A percentile compares a stretch with the other conserved stretches of the same genome.
Conservation (phyloP, 2,797 vertebrate genomes). For the Austrolebias charrua region DNA sequence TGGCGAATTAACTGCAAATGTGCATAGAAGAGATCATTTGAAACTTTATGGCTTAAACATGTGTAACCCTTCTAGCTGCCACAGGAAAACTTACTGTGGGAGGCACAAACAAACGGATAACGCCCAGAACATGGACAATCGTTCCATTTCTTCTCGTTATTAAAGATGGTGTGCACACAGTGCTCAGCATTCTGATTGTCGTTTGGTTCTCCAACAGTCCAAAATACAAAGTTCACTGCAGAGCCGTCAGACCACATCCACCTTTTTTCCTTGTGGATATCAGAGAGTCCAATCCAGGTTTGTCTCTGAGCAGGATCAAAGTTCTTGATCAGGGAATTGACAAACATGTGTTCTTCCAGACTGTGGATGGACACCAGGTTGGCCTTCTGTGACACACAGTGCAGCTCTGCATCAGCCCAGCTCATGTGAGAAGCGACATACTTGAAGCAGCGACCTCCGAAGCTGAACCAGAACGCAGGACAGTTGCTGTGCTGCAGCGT, state of each 20-base stretch:
- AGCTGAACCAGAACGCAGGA: slow-evolving; percentile 13
- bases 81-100: no score
- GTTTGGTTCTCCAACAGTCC: background rate
- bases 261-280: no score
- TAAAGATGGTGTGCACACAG: background rate
- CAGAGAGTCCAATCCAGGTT: no score
- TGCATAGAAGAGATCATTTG: no score
- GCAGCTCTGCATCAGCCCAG: slow-evolving; percentile 38
- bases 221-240: background rate
- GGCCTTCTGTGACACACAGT: slow-evolving; percentile 22
- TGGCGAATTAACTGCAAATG: no score
- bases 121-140: fast-evolving
- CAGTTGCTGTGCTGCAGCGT: background rate
- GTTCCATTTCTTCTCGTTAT: background rate
- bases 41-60: no score
- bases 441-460: slow-evolving; percentile 31
- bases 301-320: background rate
- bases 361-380: slow-evolving; percentile 44
- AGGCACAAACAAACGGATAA: background rate
- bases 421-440: background rate
- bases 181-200: fast-evolving
- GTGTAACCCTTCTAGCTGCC: no score
- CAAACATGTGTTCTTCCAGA: background rate
- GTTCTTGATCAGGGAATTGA: slow-evolving; percentile 18
- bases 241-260: no score